Conservation (phyloP, 2,888 invertebrate genomes). For the Ischnus inquisitorius region DNA sequence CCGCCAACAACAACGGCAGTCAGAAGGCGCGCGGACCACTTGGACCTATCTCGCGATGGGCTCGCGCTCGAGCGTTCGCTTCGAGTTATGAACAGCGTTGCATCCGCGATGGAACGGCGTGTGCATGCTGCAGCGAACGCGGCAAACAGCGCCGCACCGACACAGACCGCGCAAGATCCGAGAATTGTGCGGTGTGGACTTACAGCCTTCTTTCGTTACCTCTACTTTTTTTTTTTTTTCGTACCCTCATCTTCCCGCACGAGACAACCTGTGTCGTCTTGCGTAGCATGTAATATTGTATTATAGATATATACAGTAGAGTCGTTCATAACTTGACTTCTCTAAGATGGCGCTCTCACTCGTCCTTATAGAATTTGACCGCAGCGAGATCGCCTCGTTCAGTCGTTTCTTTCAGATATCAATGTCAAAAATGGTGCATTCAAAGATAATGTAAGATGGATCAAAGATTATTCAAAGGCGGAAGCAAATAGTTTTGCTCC, state of each 20-base stretch:
- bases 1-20: constrained; percentile 53
- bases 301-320: constrained; percentile 22
- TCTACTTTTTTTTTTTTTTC: constrained; percentile 41
- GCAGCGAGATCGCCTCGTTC: not conserved
- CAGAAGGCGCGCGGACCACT: constrained; percentile 60
- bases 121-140: constrained; percentile 54
- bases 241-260: constrained; percentile 17
- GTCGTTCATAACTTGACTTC: constrained; percentile 16
- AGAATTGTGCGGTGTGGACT: constrained; percentile 56
- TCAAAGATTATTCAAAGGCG: not conserved
- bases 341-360: not conserved
- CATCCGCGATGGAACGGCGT: constrained; percentile 64
- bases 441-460: not conserved
- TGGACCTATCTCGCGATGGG: constrained; percentile 34
- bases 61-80: constrained; percentile 44
- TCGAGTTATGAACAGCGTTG: constrained; percentile 82
- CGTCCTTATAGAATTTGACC: not conserved
- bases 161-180: constrained; percentile 61
- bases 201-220: constrained; percentile 42
- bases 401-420: not conserved
- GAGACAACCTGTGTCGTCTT: constrained; percentile 9
- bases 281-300: constrained; percentile 47
- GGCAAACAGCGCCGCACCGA: constrained; percentile 59
- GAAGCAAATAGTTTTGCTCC: too few species aligned
- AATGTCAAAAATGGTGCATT: not conserved